These are phyloP conservation scores for Brachionus angularis DNA, from an alignment of 1,140 invertebrate species.

Conservation along the genomic window DNA sequence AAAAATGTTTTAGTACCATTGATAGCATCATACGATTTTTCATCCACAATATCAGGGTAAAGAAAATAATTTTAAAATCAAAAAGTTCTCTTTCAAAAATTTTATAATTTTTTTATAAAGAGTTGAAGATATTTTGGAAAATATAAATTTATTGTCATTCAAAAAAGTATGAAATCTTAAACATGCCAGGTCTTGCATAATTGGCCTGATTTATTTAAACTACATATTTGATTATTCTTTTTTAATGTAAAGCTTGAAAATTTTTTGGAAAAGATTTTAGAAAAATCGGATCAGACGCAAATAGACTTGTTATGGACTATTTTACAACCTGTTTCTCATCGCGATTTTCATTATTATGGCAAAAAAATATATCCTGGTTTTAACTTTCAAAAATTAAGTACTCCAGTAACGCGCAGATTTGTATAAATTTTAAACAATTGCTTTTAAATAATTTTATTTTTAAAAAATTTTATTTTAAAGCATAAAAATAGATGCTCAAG, in stretches of 20 bases:
- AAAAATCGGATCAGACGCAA: conserved; percentile 45
- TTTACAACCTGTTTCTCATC: conserved; percentile 52
- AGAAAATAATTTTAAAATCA: no score
- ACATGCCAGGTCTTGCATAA: no score
- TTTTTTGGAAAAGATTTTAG: background rate
- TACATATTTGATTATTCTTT: background rate
- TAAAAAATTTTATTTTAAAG: background rate
- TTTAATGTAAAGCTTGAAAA: background rate
- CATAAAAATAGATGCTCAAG: conserved; percentile 18
- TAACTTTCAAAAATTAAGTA: conserved; percentile 53
- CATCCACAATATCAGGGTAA: no score
- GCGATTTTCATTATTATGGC: conserved; percentile 55
- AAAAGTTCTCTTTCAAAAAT: no score
- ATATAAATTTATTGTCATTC: no score
- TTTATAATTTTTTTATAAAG: no score
- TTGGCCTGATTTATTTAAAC: no score
- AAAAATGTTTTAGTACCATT: no score
- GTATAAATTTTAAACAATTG: background rate
- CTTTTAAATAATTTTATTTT: background rate
- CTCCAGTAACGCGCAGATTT: conserved; percentile 48
- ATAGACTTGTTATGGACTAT: conserved; percentile 53
- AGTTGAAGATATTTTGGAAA: no score
- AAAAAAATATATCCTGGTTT: conserved; percentile 49
- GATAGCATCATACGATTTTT: no score
- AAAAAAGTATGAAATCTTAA: no score